Base-by-base conservation (phyloP, 2,888 invertebrate genomes). In the Tachina grossa region DNA sequence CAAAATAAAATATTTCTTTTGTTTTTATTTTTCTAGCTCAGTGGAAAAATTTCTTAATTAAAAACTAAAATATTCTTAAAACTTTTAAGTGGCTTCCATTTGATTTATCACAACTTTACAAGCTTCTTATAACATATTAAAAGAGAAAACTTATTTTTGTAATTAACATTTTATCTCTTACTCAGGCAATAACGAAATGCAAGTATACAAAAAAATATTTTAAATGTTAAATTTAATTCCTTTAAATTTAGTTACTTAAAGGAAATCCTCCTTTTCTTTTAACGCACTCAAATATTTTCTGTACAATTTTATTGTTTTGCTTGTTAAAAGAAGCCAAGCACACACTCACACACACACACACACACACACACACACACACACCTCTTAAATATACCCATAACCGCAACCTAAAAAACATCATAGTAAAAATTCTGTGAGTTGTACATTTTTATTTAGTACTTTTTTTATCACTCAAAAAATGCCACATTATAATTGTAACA, bases 241-340 rank as follows among this genome's bases (percentile, higher is more conserved):
- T 59, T 77, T 66, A 83, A 72, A 77, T 72, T 59, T 66, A 63
- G 49, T 66, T 83, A 59, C 66, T 77, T 13, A 72, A 53, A 83
- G 72, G 59, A 83, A 83, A 83, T 66, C 77, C 72, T 77, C 59
- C 72, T 78, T 83, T 66, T 53, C 66, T 66, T 59, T 31, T 77
- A 72, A 72, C n/a, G 57, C 47, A 39, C 65, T 80, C 65, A 55
- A 49, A 65, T 61, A 65, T 63, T 79, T 79, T 79, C 63, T 55
- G 55, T 71, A 71, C 53, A 71, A 55, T 71, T 79, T 19, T 39
- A 55, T 80, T 57, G 41, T 31, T 3, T 65, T 65, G 14, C 31
- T 31, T 31, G 5, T 0, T 6, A 31, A 5, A 31, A 31, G 31
- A 4, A 31, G 2, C 2, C 4, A 47, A 55, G 45, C 39, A n/a